These are phyloP conservation scores for Eulithis testata DNA, from an alignment of 2,888 invertebrate genomes.

Conservation along the genomic window DNA sequence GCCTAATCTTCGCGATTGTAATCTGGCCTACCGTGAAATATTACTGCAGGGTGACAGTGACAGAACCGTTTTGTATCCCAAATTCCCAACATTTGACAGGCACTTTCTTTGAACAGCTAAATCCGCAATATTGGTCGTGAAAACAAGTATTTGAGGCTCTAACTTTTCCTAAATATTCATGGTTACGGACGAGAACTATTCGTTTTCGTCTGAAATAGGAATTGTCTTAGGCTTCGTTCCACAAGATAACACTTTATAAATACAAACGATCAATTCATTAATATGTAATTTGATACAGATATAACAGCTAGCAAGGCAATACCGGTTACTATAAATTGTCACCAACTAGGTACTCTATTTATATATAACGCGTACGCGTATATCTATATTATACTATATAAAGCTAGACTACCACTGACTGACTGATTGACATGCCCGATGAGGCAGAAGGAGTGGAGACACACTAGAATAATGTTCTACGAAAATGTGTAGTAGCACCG, in stretches of 20 bases:
- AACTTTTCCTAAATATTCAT: constrained; percentile 21
- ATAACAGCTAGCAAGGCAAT: constrained; percentile 25
- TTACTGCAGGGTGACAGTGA: constrained; percentile 44
- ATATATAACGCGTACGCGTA: neutral
- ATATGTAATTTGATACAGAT: constrained; percentile 19
- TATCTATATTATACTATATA: too few species aligned
- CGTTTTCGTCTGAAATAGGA: constrained; percentile 9
- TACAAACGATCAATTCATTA: constrained; percentile 8
- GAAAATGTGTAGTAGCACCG: too few species aligned
- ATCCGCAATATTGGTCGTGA: constrained; percentile 31
- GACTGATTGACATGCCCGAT: too few species aligned
- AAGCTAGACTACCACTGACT: too few species aligned
- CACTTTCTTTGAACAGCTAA: constrained; percentile 41
- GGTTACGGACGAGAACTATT: constrained; percentile 9
- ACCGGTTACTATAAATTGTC: constrained; percentile 34
- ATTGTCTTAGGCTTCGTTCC: neutral
- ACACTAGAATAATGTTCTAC: too few species aligned
- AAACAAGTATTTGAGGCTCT: constrained; percentile 28
- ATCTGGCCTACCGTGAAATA: constrained; percentile 47
- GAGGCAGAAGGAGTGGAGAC: too few species aligned
- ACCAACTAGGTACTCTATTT: constrained; percentile 6
- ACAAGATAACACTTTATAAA: constrained; percentile 1
- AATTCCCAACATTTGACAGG: constrained; percentile 39
- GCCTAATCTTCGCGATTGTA: constrained; percentile 45
- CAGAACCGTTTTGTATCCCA: constrained; percentile 46